Evolutionary conservation across 2,797 vertebrate species (phyloP), one percentile per base, ranked within the genome.

Genomic region (Paratrypauchen microcephalus): DNA sequence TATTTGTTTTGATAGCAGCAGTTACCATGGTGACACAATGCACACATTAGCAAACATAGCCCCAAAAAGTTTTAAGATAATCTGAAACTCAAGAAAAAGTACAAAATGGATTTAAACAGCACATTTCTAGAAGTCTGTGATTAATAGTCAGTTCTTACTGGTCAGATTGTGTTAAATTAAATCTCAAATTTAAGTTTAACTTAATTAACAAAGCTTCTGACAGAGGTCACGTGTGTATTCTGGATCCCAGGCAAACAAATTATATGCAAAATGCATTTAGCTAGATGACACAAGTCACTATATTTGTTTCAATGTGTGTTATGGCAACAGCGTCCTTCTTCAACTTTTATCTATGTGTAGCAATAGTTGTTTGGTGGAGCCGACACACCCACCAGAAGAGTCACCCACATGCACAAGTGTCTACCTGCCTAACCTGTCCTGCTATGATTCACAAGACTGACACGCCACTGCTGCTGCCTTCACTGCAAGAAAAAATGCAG

Each of bases 381-480:
- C 32, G 79, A 85, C 84, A 89, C 88, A 77, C 89, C 87, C 78
- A 73, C 70, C 66, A 47, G 13, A 13, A 41, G 54, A 66, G 73
- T 71, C 71, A 71, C 73, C 65, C 48, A 66, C 66, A 69, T 56
- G 60, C 77, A 1, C 87, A 54, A 86, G 90, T 79, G 72, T 59
- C 62, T 89, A 88, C 90, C 75, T 90, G 90, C 81, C 84, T 81
- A 65, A 83, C 83, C 82, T 79, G 86, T 81, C 73, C 55, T 15
- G 32, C 52, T 24, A 57, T 88, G 80, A 86, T 80, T 83, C 75
- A 86, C 15, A 13, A 77, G 71, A 24, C 61, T 65, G 74, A 78
- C 69, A 70, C 54, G 66, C 48, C 65, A 75, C 72, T 36, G 47
- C 2, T 50, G 65, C 47, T 69, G 77, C 71, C 39, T 52, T 2